Evolutionary conservation across 2,888 invertebrate genomes (phyloP), one percentile per base, ranked within the genome.

Genomic region (Torymus auratus): DNA sequence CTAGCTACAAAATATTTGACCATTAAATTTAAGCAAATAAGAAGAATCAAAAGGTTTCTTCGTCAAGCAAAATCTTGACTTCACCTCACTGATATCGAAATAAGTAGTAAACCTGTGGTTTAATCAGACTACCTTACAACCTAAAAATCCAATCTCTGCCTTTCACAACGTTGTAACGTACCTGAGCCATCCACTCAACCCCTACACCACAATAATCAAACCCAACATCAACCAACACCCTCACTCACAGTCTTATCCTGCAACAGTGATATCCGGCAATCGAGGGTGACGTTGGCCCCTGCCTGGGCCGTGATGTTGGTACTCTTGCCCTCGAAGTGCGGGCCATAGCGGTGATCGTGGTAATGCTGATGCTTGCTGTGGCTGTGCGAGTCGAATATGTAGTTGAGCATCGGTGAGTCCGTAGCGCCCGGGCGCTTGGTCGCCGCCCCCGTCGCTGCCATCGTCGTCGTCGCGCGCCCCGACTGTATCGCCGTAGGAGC

Each of bases 271-370:
- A 95, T 95, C 88, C 94, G 93, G 90, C 96, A 96, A 90, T 96
- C 95, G 84, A 96, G 91, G 88, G 94, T 93, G 64, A 95, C 94
- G 81, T 94, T 94, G 83, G 94, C 95, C 2, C 95, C 95, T 76
- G 95, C 92, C 86, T 95, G 95, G 28, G 95, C 95, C 0, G 95
- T 95, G 76, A 95, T 93, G 88, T 94, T 95, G 65, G 94, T 93
- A 17, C 94, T 91, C 85, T 94, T 94, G 41, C 94, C 94, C 86
- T 95, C 95, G 86, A 95, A 95, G 84, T 94, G 95, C 52, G 95
- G 95, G 53, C 95, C 95, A 91, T 94, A 94, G 86, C 94, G 94
- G 84, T 91, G 91, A 84, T 91, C 91, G 85, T 91, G 91, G 84
- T 93, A 92, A 87, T 95, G 95, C 88, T 95, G 94, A 89, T 95